phyloP scores from a whole-genome alignment of 2,888 invertebrate species.

The Capitulum mitella region DNA sequence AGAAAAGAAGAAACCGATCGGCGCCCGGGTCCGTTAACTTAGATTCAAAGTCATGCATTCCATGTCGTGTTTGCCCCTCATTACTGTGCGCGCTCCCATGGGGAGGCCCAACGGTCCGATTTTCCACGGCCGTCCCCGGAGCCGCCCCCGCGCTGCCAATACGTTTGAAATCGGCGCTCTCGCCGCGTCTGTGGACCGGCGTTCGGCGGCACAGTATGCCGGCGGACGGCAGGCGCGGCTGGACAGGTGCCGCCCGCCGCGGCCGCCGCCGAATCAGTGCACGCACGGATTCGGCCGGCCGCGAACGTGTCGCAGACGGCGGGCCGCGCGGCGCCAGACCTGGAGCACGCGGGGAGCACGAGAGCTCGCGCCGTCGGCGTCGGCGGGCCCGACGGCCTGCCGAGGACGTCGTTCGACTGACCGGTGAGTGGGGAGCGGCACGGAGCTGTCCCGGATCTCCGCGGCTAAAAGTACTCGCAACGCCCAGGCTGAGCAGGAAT shows the following conservation, averaged over 20 bases:
- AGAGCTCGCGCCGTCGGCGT: no score
- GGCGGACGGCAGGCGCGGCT: background rate
- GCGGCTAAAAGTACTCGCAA: no score
- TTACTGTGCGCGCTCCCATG: background rate
- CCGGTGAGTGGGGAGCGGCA: background rate
- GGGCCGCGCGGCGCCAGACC: no score
- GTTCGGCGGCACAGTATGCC: background rate
- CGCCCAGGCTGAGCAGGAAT: no score
- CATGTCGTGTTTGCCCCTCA: background rate
- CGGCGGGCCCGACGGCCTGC: no score
- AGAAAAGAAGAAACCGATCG: no score
- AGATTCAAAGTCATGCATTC: background rate
- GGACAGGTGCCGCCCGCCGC: background rate
- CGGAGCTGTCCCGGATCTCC: no score
- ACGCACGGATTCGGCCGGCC: background rate
- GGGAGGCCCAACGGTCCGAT: constrained; percentile 7
- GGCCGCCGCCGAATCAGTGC: background rate
- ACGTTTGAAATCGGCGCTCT: background rate
- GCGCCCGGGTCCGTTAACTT: background rate
- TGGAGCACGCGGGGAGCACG: no score
- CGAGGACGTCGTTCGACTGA: background rate
- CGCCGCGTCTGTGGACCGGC: background rate
- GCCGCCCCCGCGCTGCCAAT: background rate
- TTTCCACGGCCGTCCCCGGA: background rate
- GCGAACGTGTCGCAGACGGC: background rate